Base-by-base conservation (phyloP, 2,888 invertebrate genomes). In the Iphiclides podalirius region DNA sequence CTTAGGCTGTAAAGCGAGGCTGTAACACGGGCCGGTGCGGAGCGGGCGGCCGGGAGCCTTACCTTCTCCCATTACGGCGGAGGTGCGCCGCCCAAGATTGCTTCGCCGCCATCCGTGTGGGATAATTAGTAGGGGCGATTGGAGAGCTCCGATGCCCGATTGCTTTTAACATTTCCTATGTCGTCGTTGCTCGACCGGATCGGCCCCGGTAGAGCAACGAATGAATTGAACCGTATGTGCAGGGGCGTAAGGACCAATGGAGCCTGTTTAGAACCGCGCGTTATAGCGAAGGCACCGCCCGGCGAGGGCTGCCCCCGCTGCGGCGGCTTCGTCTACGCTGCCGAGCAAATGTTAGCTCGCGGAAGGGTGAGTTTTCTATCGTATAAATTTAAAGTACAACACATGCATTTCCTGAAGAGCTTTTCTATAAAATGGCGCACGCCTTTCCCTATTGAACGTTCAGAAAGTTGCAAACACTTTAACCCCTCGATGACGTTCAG, bases 281-380 rank as follows among this genome's bases (percentile, higher is more conserved):
- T 90, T 54, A 94, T 94, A 73, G 94, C 94, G 20, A 94, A 93
- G 83, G 95, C 96, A 42, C 95, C 95, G 33, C 94, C 94, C 63
- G 96, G 96, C 44, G 91, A 95, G 80, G 96, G 96, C 54, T 96
- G 96, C 72, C 96, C 96, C 20, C 91, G 96, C 66, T 96, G 96
- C 76, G 96, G 96, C 58, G 96, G 96, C 57, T 95, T 85, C 75
- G 96, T 96, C 46, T 97, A 96, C 82, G 95, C 95, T 56, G 96
- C 96, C 53, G 96, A 97, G 86, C 95, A 96, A 88, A 96, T 96
- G 96, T 90, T 96, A 70, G 96, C 96, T 61, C 92, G 95, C 77
- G 96, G 95, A 90, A 92, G 93, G 91, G 96, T 96, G 90, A 93
- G 93, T 90, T 53, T 52, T 11, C 33, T n/a, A n/a, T n/a, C n/a